These are phyloP conservation scores for Cynodonichthys magdalenae DNA, from an alignment of 2,797 vertebrate genomes.

Conservation along the genomic window DNA sequence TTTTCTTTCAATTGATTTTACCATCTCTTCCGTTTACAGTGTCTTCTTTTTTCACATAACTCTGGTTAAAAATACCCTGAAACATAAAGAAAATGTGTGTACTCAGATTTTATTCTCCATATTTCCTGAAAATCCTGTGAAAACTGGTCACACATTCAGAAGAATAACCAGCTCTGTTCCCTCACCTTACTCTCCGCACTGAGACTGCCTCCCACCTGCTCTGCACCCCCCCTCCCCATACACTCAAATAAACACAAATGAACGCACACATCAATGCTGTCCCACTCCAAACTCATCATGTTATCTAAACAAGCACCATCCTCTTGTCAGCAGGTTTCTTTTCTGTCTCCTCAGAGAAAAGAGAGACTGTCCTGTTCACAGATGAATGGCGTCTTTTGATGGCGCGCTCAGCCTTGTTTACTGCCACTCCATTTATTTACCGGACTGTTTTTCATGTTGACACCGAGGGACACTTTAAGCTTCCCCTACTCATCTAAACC, in stretches of 20 bases:
- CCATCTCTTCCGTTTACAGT: too few species aligned
- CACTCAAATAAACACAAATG: conserved; percentile 28
- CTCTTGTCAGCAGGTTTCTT: conserved; percentile 67
- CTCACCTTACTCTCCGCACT: conserved; percentile 42
- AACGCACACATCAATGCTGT: conserved; percentile 32
- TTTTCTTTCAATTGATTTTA: not conserved
- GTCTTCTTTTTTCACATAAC: not conserved
- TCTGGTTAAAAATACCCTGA: not conserved
- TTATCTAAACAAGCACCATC: conserved; percentile 76
- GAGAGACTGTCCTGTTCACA: conserved; percentile 76
- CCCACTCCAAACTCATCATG: conserved; percentile 75
- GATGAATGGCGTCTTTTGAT: conserved; percentile 81
- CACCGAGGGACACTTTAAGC: conserved; percentile 71
- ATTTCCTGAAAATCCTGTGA: not conserved
- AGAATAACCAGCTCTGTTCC: conserved; percentile 14
- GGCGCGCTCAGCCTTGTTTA: conserved; percentile 74
- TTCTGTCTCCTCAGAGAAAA: conserved; percentile 71
- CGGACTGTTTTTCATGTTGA: conserved; percentile 74
- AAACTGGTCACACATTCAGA: not conserved
- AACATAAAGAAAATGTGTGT: not conserved
- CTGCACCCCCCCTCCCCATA: conserved; percentile 18
- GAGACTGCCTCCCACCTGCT: conserved; percentile 69
- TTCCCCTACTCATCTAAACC: conserved; percentile 49
- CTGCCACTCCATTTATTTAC: conserved; percentile 80
- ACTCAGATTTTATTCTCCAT: not conserved